Evolutionary conservation across 2,888 invertebrate genomes (phyloP).

Genomic region (Diplazon laetatorius): DNA sequence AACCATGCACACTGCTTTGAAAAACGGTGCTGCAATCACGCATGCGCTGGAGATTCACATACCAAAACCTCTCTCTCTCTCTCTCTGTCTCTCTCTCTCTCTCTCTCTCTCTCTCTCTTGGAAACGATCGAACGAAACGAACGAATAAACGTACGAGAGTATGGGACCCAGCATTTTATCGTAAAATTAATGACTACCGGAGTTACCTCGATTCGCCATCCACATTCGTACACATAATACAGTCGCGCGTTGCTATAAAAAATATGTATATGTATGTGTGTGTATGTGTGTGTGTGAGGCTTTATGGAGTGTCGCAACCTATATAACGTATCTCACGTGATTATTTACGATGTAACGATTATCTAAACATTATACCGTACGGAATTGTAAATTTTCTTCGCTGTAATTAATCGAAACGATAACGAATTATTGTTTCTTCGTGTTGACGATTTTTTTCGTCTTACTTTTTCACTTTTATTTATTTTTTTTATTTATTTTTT

Average conservation of each 20-base stretch:
- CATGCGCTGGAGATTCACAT: slow-evolving; percentile 45
- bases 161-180: slow-evolving; percentile 52
- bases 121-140: background rate
- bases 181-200: slow-evolving; percentile 53
- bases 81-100: too few species aligned
- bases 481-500: background rate
- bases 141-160: slow-evolving; percentile 24
- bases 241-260: slow-evolving; percentile 17
- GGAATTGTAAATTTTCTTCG: background rate
- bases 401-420: slow-evolving; percentile 8
- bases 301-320: slow-evolving; percentile 36
- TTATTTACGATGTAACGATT: slow-evolving; percentile 31
- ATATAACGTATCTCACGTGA: background rate
- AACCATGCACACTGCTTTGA: slow-evolving; percentile 1
- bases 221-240: slow-evolving; percentile 16
- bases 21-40: slow-evolving; percentile 4
- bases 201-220: slow-evolving; percentile 27
- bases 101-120: too few species aligned
- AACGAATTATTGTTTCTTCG: slow-evolving; percentile 5
- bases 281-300: background rate
- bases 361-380: background rate
- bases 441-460: too few species aligned
- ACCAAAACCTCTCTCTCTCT: too few species aligned
- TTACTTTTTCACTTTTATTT: background rate
- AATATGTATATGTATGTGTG: background rate